Percentiles rank a stretch among this genome's conserved stretches.
Conservation (phyloP, 2,113 vertebrate species). For the Aegithalos caudatus region DNA sequence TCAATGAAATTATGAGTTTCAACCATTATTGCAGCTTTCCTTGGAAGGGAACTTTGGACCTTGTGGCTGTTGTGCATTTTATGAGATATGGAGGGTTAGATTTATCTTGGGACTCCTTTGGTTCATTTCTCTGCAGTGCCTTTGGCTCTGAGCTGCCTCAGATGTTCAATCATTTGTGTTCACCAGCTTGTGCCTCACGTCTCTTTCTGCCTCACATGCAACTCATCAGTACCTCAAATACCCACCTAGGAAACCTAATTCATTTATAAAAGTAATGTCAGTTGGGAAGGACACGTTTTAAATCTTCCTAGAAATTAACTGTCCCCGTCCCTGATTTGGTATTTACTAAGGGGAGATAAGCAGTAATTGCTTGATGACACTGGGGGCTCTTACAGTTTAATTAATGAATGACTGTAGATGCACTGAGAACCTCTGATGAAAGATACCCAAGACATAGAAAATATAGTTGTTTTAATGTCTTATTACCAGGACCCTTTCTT, state of each 20-base stretch:
- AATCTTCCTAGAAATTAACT: neutral
- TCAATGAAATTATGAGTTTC: neutral
- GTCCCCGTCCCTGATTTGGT: neutral
- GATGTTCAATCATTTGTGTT: neutral
- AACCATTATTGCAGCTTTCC: neutral
- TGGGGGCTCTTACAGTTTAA: neutral
- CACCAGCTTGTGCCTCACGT: neutral
- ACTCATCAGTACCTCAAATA: neutral
- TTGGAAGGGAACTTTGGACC: neutral
- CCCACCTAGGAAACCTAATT: neutral
- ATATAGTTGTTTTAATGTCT: neutral
- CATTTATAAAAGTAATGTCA: neutral
- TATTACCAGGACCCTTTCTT: neutral
- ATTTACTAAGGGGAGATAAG: neutral
- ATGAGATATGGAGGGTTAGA: neutral
- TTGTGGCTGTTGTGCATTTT: neutral
- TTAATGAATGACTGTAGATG: neutral
- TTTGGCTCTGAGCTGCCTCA: neutral
- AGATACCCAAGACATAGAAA: neutral
- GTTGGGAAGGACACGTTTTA: neutral
- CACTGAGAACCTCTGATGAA: neutral
- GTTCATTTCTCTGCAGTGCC: neutral
- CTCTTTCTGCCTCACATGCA: neutral
- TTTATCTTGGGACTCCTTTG: neutral
- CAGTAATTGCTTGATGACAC: conserved; percentile 10